phyloP scores from a whole-genome alignment of 2,888 invertebrate species.

The Cactoblastis cactorum region DNA sequence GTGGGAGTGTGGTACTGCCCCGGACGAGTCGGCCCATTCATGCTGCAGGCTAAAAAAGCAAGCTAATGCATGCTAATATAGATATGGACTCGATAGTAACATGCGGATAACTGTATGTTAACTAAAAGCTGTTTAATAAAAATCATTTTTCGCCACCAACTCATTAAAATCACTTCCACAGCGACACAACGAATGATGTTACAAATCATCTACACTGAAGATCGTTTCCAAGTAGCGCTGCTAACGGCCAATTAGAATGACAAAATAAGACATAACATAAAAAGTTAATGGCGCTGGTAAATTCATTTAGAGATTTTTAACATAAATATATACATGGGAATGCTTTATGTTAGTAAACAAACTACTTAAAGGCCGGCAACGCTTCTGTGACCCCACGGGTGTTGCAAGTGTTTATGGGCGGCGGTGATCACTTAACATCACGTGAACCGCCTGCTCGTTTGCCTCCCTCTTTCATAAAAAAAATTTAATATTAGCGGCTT shows the following conservation, averaged over 20 bases:
- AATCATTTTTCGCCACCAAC: not conserved
- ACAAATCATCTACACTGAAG: not conserved
- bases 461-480: too few species aligned
- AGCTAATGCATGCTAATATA: too few species aligned
- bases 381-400: too few species aligned
- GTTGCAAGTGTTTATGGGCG: too few species aligned
- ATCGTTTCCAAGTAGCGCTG: not conserved
- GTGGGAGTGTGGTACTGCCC: too few species aligned
- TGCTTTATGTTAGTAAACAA: not conserved
- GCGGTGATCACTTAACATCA: too few species aligned
- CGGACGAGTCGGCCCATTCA: too few species aligned
- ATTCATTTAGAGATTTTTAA: not conserved
- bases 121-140: not conserved
- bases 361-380: not conserved
- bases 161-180: not conserved
- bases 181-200: not conserved
- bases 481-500: too few species aligned
- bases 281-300: slow-evolving; percentile 7
- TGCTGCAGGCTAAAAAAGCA: too few species aligned
- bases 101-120: not conserved
- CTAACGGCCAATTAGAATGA: slow-evolving; percentile 2
- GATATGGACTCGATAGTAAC: not conserved
- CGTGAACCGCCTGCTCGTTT: too few species aligned
- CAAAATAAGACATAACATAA: slow-evolving; percentile 17
- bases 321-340: not conserved